These are phyloP conservation scores for Idaea aversata DNA, from an alignment of 2,888 invertebrate genomes.

Conservation along the genomic window DNA sequence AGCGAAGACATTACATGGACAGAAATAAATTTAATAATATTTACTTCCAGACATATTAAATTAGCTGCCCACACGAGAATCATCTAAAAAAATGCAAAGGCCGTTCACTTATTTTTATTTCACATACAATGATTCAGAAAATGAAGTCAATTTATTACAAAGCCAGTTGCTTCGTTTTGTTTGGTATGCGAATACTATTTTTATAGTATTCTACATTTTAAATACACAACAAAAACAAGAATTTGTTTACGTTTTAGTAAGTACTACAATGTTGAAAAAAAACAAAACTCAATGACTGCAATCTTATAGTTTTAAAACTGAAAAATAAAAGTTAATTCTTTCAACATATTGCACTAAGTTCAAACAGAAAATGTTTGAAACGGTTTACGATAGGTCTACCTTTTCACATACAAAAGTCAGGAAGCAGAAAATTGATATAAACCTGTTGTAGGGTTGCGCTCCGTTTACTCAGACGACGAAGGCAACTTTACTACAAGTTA, in stretches of 20 bases:
- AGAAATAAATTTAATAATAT: constrained; percentile 23
- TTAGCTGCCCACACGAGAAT: constrained; percentile 19
- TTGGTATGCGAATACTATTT: not conserved
- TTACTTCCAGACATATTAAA: constrained; percentile 22
- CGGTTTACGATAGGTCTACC: not conserved
- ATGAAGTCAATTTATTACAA: constrained; percentile 14
- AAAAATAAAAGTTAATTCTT: not conserved
- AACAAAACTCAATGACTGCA: not conserved
- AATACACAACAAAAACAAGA: not conserved
- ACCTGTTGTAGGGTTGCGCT: constrained; percentile 67
- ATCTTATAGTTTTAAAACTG: not conserved
- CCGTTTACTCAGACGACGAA: constrained; percentile 70
- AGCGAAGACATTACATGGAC: constrained; percentile 14
- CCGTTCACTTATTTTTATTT: constrained; percentile 19
- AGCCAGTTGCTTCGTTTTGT: not conserved
- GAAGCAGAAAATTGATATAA: constrained; percentile 77
- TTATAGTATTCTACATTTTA: not conserved
- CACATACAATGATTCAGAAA: constrained; percentile 9
- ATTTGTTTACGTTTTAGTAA: not conserved
- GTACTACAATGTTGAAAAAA: not conserved
- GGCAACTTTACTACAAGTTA: constrained; percentile 47
- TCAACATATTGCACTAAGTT: not conserved
- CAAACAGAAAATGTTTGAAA: not conserved
- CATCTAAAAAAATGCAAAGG: constrained; percentile 24
- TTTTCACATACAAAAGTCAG: constrained; percentile 72